A percentile compares a stretch with the other conserved stretches of the same genome.
phyloP scores from a whole-genome alignment of 2,113 vertebrate species.

The Hystrix brachyura region DNA sequence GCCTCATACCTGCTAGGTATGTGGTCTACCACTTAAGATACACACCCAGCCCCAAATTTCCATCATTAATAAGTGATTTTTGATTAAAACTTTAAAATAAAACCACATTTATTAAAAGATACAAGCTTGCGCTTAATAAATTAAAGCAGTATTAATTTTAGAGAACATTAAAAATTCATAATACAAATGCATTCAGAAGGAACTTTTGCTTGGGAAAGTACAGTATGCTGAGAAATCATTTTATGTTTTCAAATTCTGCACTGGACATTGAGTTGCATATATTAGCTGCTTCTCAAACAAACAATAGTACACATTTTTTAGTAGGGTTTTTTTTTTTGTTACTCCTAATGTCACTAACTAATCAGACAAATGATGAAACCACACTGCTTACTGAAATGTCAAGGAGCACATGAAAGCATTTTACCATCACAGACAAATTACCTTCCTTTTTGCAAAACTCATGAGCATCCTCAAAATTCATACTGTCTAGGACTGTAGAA shows the following conservation, averaged over 20 bases:
- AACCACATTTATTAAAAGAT: slow-evolving; percentile 33
- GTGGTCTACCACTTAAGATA: background rate
- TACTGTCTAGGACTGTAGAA: slow-evolving; percentile 91
- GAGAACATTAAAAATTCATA: slow-evolving; percentile 51
- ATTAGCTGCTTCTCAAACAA: slow-evolving; percentile 6
- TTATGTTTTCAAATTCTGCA: slow-evolving; percentile 47
- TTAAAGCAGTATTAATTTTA: slow-evolving; percentile 33
- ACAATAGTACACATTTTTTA: slow-evolving; percentile 21
- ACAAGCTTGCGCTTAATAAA: slow-evolving; percentile 26
- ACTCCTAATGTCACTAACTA: slow-evolving; percentile 54
- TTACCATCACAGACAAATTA: slow-evolving; percentile 83
- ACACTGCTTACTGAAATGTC: slow-evolving; percentile 59
- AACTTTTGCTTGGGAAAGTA: background rate
- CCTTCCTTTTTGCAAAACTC: slow-evolving; percentile 94
- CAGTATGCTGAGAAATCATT: background rate
- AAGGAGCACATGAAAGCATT: slow-evolving; percentile 64
- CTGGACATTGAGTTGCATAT: background rate
- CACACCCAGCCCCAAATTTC: background rate
- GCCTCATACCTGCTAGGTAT: background rate
- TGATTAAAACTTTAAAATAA: slow-evolving; percentile 35
- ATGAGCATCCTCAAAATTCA: slow-evolving; percentile 91
- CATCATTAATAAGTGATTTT: slow-evolving; percentile 13
- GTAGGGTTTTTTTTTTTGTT: slow-evolving; percentile 1
- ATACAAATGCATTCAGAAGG: slow-evolving; percentile 38
- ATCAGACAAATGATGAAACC: slow-evolving; percentile 48